Evolutionary conservation across 2,888 invertebrate genomes (phyloP), one percentile per base, ranked within the genome.

Genomic region (Drosophila tanythrix): DNA sequence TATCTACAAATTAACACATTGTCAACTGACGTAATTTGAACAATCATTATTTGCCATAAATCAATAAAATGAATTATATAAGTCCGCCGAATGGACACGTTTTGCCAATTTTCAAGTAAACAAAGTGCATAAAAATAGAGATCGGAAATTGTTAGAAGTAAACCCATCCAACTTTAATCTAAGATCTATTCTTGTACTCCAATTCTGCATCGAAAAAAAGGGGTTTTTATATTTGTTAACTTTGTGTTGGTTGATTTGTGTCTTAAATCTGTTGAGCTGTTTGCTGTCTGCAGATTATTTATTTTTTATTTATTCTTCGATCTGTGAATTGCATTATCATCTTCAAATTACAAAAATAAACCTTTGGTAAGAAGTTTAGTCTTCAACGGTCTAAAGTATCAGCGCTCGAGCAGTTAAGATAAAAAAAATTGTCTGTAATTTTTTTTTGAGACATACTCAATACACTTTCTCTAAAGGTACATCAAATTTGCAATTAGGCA

Each of bases 1-100:
- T 69, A 74, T 69, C 55, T 61, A 25, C 2, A 21, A 65, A 65
- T 78, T 78, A 62, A 51, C 79, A 77, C 76, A 2, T 53, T 11
- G 36, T 11, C 27, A 10, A 29, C 62, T 79, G 77, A 79, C 77
- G 69, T 79, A 79, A 76, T 78, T 35, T 25, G 18, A 13, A 31
- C 50, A 43, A 29, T 62, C 36, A 35, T 36, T 31, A 27, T 48
- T 33, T 25, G 38, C 29, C 8, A 27, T 46, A 63, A 46, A 75
- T 70, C 5, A 43, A 50, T 48, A 52, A 27, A n/a, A 50, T 38
- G n/a, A 35, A n/a, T 3, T 1, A 46, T 43, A 21, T 15, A 60
- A 40, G 25, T 56, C 15, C 27, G 40, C 18, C 11, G 27, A 15
- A 25, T 40, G 5, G 31, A 27, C 33, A 13, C 29, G 21, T 56